Percentiles rank a stretch among this genome's conserved stretches.
These are phyloP conservation scores for Brachyalestes nurse DNA, from an alignment of 2,797 vertebrate species.

Conservation along the genomic window DNA sequence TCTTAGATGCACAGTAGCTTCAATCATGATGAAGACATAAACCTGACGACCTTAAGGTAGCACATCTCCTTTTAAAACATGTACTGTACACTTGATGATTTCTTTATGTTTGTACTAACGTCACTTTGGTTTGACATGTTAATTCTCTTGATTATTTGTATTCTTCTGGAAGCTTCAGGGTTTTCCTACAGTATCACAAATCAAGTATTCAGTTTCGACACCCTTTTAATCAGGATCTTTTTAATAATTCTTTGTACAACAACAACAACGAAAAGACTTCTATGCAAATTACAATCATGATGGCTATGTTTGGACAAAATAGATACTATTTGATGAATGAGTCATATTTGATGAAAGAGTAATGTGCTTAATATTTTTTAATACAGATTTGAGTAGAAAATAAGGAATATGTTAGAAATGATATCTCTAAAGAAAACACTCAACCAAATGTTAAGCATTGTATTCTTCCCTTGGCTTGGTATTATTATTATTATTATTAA, in stretches of 20 bases:
- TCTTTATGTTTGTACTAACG: neutral
- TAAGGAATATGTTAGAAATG: slow-evolving; percentile 10
- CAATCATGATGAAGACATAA: neutral
- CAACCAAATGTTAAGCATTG: slow-evolving; percentile 18
- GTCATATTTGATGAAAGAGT: neutral
- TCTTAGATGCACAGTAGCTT: slow-evolving; percentile 2
- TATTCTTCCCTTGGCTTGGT: neutral
- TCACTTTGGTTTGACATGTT: slow-evolving; percentile 7
- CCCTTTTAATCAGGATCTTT: slow-evolving; percentile 38
- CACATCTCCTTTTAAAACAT: slow-evolving; percentile 1
- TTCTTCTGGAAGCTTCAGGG: slow-evolving; percentile 26
- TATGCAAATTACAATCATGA: slow-evolving; percentile 57
- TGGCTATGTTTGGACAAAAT: slow-evolving; percentile 31
- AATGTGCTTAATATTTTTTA: slow-evolving; percentile 33
- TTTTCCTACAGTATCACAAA: slow-evolving; percentile 28
- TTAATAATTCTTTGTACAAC: slow-evolving; percentile 12
- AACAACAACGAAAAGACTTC: slow-evolving; percentile 27
- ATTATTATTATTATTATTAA: neutral
- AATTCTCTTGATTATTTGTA: neutral
- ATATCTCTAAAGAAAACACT: slow-evolving; percentile 21
- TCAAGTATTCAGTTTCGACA: neutral
- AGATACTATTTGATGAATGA: neutral
- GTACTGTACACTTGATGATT: neutral
- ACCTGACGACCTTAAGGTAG: slow-evolving; percentile 22
- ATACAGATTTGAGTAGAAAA: slow-evolving; percentile 9